These are phyloP conservation scores for Cydia strobilella DNA, from an alignment of 1,140 invertebrate genomes.

Conservation along the genomic window DNA sequence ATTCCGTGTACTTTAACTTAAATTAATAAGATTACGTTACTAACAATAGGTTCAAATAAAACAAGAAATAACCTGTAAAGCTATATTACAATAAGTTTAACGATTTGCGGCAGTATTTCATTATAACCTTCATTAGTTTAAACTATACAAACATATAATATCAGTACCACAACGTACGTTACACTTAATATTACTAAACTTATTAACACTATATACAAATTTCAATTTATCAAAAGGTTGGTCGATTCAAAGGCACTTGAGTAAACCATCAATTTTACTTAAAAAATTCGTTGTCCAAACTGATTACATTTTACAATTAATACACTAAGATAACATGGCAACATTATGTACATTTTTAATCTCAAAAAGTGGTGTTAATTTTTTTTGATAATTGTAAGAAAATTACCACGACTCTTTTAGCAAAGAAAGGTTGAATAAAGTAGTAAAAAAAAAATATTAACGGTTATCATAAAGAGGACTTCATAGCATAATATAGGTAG, in stretches of 20 bases:
- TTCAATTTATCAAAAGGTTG: constrained; percentile 21
- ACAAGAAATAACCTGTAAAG: constrained; percentile 5
- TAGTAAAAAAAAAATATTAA: too few species aligned
- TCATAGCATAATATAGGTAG: not conserved
- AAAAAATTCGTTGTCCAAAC: constrained; percentile 25
- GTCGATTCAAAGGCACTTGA: constrained; percentile 20
- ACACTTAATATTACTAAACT: constrained; percentile 13
- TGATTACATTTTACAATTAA: constrained; percentile 25
- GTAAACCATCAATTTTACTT: constrained; percentile 1
- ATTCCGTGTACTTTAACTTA: not conserved
- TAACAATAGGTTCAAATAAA: not conserved
- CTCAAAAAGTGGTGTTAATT: not conserved
- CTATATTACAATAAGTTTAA: constrained; percentile 29
- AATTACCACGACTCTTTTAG: not conserved
- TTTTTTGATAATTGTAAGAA: too few species aligned
- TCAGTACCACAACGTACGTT: constrained; percentile 22
- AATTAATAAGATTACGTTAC: not conserved
- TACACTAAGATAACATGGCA: constrained; percentile 27
- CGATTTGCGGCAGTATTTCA: not conserved
- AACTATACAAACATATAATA: constrained; percentile 26
- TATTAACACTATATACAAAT: constrained; percentile 40
- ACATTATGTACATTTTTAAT: constrained; percentile 29
- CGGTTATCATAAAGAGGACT: too few species aligned
- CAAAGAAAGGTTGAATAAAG: not conserved
- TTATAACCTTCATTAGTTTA: constrained; percentile 25